Evolutionary conservation across 2,113 vertebrate species (phyloP), one percentile per base, ranked within the genome.

Genomic region (Halcyon malimbica): DNA sequence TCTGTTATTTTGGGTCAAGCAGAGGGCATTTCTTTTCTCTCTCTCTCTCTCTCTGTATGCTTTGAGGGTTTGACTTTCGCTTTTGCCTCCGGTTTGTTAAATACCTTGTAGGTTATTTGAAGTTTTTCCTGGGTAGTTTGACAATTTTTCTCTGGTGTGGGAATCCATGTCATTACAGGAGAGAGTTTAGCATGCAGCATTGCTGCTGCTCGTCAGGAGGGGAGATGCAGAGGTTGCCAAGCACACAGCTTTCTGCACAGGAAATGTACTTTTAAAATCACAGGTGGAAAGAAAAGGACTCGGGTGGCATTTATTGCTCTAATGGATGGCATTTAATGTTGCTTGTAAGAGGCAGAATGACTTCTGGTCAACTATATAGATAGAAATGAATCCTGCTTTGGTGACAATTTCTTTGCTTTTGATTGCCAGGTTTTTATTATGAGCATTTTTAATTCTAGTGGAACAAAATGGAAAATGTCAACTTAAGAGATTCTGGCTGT

Each of bases 181-280:
- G 62, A 92, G 97, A 95, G 94, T 96, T 97, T 71, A 94, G 80
- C 82, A 88, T 96, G 95, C 95, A 96, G 95, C 46, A 0, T 97
- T 96, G 94, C 87, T 91, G 90, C 83, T 89, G 13, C 82, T 95
- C 21, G 4, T 93, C 79, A 92, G 93, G 85, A 95, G 81, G 81
- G 75, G 77, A 95, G 83, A 95, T 97, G 93, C 91, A 96, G 96
- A 96, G 95, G 90, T 96, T 97, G 93, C 87, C 96, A 96, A 79
- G 94, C 93, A 75, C 83, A 86, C 83, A 92, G 91, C 87, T 88
- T 84, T 83, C 91, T 86, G 90, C 89, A 95, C 10, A n/a, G 88
- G 57, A 95, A 93, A 90, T 70, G 37, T 78, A 96, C 93, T 97
- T 97, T 80, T 89, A 87, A 76, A 94, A 92, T 90, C 80, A 89